Evolutionary conservation across 2,113 vertebrate species (phyloP), one percentile per base, ranked within the genome.

Genomic region (Poeciliopsis prolifica): DNA sequence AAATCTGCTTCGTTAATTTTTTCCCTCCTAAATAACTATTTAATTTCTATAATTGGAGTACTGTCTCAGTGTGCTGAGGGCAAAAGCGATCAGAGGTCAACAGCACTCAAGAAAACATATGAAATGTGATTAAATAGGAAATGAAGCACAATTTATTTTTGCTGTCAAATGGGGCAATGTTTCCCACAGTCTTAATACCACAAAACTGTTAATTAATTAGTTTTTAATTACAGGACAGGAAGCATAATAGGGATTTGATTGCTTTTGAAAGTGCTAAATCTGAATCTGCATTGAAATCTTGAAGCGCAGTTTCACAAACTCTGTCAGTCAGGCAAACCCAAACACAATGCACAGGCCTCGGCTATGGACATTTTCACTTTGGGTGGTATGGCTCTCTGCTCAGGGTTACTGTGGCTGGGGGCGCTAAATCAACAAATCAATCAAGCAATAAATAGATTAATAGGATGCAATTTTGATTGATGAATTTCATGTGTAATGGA

Each of bases 1-100:
- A 92, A 91, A 88, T 83, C 85, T 89, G 86, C 86, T 91, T 91
- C 83, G 84, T 88, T 77, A 14, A 78, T 88, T 85, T 81, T 83
- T 22, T 70, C 69, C 48, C 0, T 51, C 70, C 35, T 68, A 62
- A 81, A 80, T 79, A 79, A 84, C 79, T 83, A 84, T 90, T 86
- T 19, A 88, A 91, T 24, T 24, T 22, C 6, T 9, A 24, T 58
- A 58, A 58, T 11, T 24, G 24, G 51, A 24, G 51, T 58, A 10
- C 24, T 58, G 7, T 58, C 51, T 58, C 2, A 54, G 68, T 42
- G 37, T 75, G 48, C 60, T 17, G 29, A 85, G 74, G 72, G 72
- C 72, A 78, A 76, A 80, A 81, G 48, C 1, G 61, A 90, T 77
- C 77, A 77, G 65, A 82, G 65, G 75, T 75, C 75, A 54, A 15